Conservation (phyloP, 2,113 vertebrate species). For the Boleophthalmus pectinirostris region DNA sequence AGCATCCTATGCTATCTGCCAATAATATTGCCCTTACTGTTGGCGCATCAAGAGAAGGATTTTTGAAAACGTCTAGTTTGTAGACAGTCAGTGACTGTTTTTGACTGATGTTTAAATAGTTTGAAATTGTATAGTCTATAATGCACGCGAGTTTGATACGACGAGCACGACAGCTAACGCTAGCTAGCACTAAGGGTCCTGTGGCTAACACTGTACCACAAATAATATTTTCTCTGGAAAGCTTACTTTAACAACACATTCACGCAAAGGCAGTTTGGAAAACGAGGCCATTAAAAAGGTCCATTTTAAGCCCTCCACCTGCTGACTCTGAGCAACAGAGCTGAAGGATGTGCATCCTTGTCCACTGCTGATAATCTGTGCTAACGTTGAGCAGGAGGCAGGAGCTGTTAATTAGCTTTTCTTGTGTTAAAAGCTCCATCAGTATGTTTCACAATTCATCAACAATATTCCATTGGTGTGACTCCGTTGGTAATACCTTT, state of each 20-base stretch:
- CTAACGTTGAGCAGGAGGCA: constrained; percentile 42
- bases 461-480: background rate
- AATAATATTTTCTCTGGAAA: background rate
- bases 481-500: constrained; percentile 44
- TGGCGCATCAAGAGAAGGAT: background rate
- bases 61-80: background rate
- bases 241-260: background rate
- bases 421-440: constrained; percentile 19
- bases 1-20: background rate
- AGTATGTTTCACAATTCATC: background rate
- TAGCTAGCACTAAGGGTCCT: constrained; percentile 24
- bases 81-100: too few species aligned
- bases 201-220: background rate
- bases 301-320: constrained; percentile 5
- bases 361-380: constrained; percentile 49
- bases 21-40: background rate
- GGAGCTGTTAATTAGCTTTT: constrained; percentile 19
- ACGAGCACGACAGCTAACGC: constrained; percentile 40
- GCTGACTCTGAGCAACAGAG: background rate
- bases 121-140: constrained; percentile 35
- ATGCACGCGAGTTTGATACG: constrained; percentile 30
- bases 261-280: background rate
- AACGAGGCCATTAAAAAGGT: background rate
- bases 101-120: too few species aligned
- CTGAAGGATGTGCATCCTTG: constrained; percentile 25